These are phyloP conservation scores for Pedionomus torquatus DNA, from an alignment of 2,113 vertebrate genomes.

Conservation along the genomic window DNA sequence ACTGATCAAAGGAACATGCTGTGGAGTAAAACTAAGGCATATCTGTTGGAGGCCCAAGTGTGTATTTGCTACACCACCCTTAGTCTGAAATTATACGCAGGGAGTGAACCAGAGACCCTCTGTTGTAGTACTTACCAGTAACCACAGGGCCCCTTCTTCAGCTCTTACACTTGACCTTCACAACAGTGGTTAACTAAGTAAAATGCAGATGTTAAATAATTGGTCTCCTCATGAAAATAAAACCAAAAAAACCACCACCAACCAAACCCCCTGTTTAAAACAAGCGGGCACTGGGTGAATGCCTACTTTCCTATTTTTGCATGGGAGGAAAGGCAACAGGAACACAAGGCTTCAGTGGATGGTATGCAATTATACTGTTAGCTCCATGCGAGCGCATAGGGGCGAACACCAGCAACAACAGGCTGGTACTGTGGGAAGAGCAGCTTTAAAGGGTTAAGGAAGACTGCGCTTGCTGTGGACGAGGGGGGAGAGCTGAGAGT, in stretches of 20 bases:
- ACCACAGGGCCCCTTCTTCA: background rate
- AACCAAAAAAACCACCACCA: background rate
- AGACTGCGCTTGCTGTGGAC: background rate
- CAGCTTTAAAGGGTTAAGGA: background rate
- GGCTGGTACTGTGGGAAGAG: background rate
- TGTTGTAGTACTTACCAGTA: background rate
- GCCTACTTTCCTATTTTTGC: background rate
- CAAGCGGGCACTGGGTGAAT: accelerated
- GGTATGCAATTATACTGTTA: background rate
- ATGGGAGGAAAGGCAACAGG: background rate
- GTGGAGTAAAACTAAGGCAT: background rate
- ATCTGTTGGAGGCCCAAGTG: background rate
- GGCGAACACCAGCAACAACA: background rate
- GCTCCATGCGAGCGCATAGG: background rate
- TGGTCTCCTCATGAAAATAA: background rate
- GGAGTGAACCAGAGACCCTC: background rate
- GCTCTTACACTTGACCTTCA: background rate
- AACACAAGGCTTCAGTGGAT: background rate
- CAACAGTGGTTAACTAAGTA: background rate
- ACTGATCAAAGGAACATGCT: background rate
- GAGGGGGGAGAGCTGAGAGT: background rate
- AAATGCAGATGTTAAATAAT: background rate
- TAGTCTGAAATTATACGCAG: background rate
- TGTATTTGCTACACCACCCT: background rate
- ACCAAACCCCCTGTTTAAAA: background rate